Base-by-base conservation (phyloP, 2,888 invertebrate genomes). In the Oligia fasciuncula region DNA sequence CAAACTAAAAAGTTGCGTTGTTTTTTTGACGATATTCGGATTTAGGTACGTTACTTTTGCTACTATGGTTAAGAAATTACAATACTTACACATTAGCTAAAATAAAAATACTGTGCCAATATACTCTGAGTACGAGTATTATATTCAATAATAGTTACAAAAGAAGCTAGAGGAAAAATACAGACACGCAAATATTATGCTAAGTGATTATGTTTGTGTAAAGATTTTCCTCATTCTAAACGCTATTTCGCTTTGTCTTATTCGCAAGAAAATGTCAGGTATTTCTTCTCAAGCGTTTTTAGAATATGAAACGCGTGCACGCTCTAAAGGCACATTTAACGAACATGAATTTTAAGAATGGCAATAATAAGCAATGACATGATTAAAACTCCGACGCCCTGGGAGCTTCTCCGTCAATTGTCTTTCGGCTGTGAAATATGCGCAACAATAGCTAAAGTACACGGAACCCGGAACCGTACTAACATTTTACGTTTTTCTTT, bases 401-500 rank as follows among this genome's bases (percentile, higher is more conserved):
- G 54, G 73, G 79, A 80, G 68, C 46, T 76, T 80, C 77, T 9
- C 60, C 72, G 79, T 68, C 83, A 65, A 76, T 85, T 83, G 81
- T 88, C 79, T 86, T 77, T 73, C 78, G 73, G 71, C 78, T 70
- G 81, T 54, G 78, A 80, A 78, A 82, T 81, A 79, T 84, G 77
- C 79, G 46, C 78, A 81, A 86, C 83, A 83, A 88, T 83, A 76
- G 80, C 66, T 77, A 51, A 54, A 77, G 72, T 65, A 79, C 46
- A 83, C 66, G 70, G 66, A 73, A 65, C 79, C 81, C 66, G 70
- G 66, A 73, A 65, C 79, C 81, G 43, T 86, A 81, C 80, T 79
- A 82, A 82, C 81, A 79, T 86, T 88, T 86, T 83, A 86, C 77
- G 86, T 73, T 82, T 83, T 80, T 79, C 85, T 87, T 87, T 87